A percentile compares a stretch with the other conserved stretches of the same genome.
These are phyloP conservation scores for Zingel zingel DNA, from an alignment of 2,113 vertebrate species.

Conservation along the genomic window DNA sequence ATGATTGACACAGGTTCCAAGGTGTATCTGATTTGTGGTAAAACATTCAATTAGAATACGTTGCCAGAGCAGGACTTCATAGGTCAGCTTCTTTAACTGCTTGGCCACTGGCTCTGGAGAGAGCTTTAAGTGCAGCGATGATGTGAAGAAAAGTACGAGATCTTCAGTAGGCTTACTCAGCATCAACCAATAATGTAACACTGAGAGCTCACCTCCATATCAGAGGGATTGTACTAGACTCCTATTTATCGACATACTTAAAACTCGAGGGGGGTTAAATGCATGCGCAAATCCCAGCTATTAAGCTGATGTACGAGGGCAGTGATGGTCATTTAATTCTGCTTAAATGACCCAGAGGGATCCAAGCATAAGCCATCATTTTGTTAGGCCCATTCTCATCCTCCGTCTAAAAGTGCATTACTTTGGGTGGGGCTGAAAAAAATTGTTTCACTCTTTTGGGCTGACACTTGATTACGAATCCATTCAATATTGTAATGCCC, in stretches of 20 bases:
- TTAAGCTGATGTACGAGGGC: constrained; percentile 67
- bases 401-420: constrained; percentile 16
- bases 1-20: background rate
- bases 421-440: constrained; percentile 17
- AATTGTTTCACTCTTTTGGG: background rate
- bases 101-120: background rate
- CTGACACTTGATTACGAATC: background rate
- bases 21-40: background rate
- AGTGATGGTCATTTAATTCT: constrained; percentile 69
- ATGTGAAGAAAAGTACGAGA: background rate
- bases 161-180: constrained; percentile 26
- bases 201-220: constrained; percentile 29
- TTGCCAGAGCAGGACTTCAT: background rate
- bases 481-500: background rate
- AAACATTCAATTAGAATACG: background rate
- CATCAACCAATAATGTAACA: constrained; percentile 3
- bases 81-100: background rate
- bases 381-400: constrained; percentile 49
- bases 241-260: constrained; percentile 62
- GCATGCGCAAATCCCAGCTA: constrained; percentile 47
- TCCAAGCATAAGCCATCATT: constrained; percentile 50
- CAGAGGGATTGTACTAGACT: constrained; percentile 1
- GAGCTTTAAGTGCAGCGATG: background rate
- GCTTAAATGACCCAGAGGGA: constrained; percentile 65
- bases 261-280: constrained; percentile 57